phyloP scores from a whole-genome alignment of 1,140 invertebrate species.

The Prorops nasuta region DNA sequence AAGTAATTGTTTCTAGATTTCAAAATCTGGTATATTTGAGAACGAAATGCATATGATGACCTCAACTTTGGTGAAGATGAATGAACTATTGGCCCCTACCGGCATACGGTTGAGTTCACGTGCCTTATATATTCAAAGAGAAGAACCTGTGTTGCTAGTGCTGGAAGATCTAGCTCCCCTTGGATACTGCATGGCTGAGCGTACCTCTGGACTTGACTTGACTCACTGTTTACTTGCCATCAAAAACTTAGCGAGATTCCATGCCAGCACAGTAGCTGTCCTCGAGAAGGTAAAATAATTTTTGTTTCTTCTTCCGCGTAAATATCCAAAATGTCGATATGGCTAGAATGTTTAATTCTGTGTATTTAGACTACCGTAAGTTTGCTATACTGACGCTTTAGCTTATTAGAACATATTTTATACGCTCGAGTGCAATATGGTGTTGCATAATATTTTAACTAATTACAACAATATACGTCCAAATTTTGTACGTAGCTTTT shows the following conservation, averaged over 20 bases:
- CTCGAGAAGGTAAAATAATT: constrained; percentile 50
- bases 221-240: constrained; percentile 55
- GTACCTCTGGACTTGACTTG: constrained; percentile 57
- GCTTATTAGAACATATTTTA: too few relatives aligned
- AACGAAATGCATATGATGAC: constrained; percentile 49
- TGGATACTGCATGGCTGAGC: constrained; percentile 61
- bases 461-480: too few relatives aligned
- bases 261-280: constrained; percentile 58
- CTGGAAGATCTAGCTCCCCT: constrained; percentile 56
- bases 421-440: too few relatives aligned
- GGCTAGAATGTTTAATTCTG: too few relatives aligned
- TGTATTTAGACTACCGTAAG: too few relatives aligned
- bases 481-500: too few relatives aligned
- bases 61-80: constrained; percentile 44
- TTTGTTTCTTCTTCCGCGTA: background rate
- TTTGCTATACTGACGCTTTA: too few relatives aligned
- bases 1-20: constrained; percentile 35
- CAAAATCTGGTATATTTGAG: constrained; percentile 30
- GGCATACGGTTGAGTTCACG: constrained; percentile 30
- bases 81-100: constrained; percentile 22
- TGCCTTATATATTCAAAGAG: constrained; percentile 34
- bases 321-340: background rate
- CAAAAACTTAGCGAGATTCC: constrained; percentile 59
- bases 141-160: constrained; percentile 51
- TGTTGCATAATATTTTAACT: too few relatives aligned